phyloP scores from a whole-genome alignment of 2,888 invertebrate species.

The Amphiduros pacificus region DNA sequence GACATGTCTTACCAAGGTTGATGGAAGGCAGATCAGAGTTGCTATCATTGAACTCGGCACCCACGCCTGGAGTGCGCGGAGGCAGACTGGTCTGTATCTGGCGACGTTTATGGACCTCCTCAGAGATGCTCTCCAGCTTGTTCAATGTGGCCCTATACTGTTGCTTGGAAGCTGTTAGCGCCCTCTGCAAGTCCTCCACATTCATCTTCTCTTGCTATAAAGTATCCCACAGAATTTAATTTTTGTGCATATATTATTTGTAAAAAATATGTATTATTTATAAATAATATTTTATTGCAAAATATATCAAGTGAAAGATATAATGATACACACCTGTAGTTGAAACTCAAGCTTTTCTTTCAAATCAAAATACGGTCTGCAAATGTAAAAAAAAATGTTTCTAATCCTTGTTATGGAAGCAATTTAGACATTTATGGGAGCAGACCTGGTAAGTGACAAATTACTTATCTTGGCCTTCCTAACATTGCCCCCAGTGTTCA shows the following conservation, averaged over 20 bases:
- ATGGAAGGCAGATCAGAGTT: conserved; percentile 27
- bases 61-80: conserved; percentile 75
- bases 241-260: too few species aligned
- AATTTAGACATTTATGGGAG: too few species aligned
- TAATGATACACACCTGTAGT: too few species aligned
- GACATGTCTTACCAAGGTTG: conserved; percentile 23
- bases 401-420: too few species aligned
- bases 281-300: too few species aligned
- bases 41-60: conserved; percentile 65
- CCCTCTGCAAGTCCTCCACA: conserved; percentile 78
- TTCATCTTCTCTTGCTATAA: conserved; percentile 71
- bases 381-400: too few species aligned
- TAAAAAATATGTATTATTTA: too few species aligned
- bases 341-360: conserved; percentile 85
- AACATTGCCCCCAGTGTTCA: too few species aligned
- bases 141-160: conserved; percentile 81
- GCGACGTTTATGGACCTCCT: conserved; percentile 67
- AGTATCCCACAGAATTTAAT: too few species aligned
- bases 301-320: too few species aligned
- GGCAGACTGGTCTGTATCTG: conserved; percentile 38
- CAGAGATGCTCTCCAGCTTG: conserved; percentile 85
- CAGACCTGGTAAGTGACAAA: too few species aligned
- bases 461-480: too few species aligned
- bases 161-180: conserved; percentile 77
- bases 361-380: conserved; percentile 84